These are phyloP conservation scores for Leptinotarsa peninsularis DNA, from an alignment of 2,888 invertebrate species.

Conservation along the genomic window DNA sequence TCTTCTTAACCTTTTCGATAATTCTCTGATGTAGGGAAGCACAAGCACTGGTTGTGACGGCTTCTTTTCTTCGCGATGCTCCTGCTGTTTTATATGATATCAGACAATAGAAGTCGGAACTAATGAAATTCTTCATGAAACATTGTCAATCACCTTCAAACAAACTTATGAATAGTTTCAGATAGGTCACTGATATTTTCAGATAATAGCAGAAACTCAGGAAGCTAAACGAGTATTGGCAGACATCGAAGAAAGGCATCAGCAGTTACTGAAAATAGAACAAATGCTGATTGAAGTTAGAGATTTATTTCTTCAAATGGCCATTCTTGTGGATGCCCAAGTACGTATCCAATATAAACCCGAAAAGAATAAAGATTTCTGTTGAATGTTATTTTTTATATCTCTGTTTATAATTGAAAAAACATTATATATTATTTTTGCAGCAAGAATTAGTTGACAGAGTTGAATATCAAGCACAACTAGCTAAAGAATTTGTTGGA, in stretches of 20 bases:
- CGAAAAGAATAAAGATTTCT: not conserved
- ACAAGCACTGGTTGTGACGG: no score
- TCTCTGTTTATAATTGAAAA: not conserved
- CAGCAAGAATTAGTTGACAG: conserved; percentile 77
- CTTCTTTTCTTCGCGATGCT: no score
- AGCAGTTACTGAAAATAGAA: conserved; percentile 85
- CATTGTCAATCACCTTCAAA: no score
- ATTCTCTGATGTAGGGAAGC: no score
- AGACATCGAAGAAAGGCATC: conserved; percentile 85
- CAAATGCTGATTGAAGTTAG: conserved; percentile 81
- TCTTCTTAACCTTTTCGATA: no score
- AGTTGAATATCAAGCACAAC: conserved; percentile 75
- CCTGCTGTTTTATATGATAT: no score
- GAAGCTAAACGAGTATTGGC: conserved; percentile 80
- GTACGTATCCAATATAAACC: conserved; percentile 61
- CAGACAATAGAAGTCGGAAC: no score
- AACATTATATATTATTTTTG: conserved; percentile 47
- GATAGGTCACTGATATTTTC: conserved; percentile 43
- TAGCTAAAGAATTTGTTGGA: conserved; percentile 72
- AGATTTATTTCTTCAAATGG: conserved; percentile 87
- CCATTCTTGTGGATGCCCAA: conserved; percentile 82
- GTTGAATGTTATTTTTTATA: not conserved
- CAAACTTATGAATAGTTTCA: no score
- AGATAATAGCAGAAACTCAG: conserved; percentile 85
- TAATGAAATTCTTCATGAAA: no score